phyloP scores from a whole-genome alignment of 2,797 vertebrate genomes.

The Gymnoscopelus microlampas region DNA sequence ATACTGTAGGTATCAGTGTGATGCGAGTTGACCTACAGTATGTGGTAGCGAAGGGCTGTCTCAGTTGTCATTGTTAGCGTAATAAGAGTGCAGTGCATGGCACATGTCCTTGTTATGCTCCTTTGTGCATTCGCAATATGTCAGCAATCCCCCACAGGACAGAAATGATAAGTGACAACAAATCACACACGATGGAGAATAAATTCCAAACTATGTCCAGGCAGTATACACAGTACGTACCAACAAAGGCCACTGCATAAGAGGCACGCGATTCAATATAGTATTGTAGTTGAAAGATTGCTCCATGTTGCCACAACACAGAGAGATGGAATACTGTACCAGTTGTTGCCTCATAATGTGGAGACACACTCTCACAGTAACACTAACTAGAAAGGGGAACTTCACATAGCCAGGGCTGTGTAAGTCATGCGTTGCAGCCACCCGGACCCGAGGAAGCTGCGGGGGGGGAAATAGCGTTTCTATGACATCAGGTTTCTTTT shows the following conservation, averaged over 20 bases:
- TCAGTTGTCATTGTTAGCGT: slow-evolving; percentile 70
- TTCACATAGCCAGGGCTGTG: too few species aligned
- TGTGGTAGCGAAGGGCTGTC: slow-evolving; percentile 68
- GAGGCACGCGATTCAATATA: not conserved
- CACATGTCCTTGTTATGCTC: slow-evolving; percentile 76
- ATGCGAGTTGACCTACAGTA: not conserved
- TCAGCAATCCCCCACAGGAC: slow-evolving; percentile 69
- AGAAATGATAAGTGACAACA: slow-evolving; percentile 67
- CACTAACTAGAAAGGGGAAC: too few species aligned
- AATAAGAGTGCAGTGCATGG: slow-evolving; percentile 79
- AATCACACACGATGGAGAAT: slow-evolving; percentile 66
- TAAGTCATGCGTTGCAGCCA: too few species aligned
- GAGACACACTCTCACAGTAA: too few species aligned
- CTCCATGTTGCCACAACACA: too few species aligned
- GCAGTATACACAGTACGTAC: not conserved
- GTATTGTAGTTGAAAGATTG: too few species aligned
- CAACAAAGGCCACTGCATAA: slow-evolving; percentile 11
- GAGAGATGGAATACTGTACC: too few species aligned
- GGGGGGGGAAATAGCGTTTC: too few species aligned
- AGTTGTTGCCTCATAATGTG: too few species aligned
- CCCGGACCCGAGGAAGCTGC: too few species aligned
- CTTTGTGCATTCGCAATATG: slow-evolving; percentile 73
- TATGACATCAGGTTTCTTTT: too few species aligned
- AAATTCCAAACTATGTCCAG: slow-evolving; percentile 59
- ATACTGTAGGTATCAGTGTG: slow-evolving; percentile 32